Base-by-base conservation (phyloP, 1,140 invertebrate species). In the Archivesica marissinica region DNA sequence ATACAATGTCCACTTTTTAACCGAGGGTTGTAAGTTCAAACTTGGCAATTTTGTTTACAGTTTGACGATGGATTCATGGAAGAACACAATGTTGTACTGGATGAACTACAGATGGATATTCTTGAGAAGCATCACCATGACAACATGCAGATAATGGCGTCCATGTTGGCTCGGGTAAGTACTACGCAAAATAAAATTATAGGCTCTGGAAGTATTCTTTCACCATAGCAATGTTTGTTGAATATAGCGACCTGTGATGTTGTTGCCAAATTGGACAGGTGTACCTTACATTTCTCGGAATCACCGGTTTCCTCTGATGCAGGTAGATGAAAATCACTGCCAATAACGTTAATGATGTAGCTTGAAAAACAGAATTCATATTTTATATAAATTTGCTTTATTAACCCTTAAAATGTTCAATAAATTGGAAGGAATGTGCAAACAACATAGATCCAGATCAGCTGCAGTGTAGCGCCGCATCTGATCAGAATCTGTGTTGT, bases 51-150 rank as follows among this genome's bases (percentile, higher is more conserved):
- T 90, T 41, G 47, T 77, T 87, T 83, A 13, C 81, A 93, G 93
- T 89, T 92, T 86, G 93, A 94, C 83, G 93, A 94, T 89, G 93
- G 92, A 4, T 94, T 93, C 84, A 91, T 94, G 89, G 93, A 94
- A 15, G 93, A 93, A 64, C 89, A 92, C 52, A 91, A 92, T 85
- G 80, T 90, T 61, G 87, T 90, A n/a, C 84, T 93, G 50, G 93
- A 93, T 86, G 91, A 92, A 70, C 89, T 92, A 23, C 91, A 91
- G 70, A 91, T 93, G 90, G 91, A 92, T 77, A 89, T 93, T 50
- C 85, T 93, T 35, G 92, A 93, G 80, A 89, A 92, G 75, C 90
- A 92, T 88, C 92, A 93, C 87, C 92, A 91, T 88, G 91, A 92
- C 86, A 92, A 93, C 88, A 91, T 92, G 90, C 89, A 91, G 81